Evolutionary conservation across 2,113 vertebrate species (phyloP).

Genomic region (Anoplopoma fimbria): DNA sequence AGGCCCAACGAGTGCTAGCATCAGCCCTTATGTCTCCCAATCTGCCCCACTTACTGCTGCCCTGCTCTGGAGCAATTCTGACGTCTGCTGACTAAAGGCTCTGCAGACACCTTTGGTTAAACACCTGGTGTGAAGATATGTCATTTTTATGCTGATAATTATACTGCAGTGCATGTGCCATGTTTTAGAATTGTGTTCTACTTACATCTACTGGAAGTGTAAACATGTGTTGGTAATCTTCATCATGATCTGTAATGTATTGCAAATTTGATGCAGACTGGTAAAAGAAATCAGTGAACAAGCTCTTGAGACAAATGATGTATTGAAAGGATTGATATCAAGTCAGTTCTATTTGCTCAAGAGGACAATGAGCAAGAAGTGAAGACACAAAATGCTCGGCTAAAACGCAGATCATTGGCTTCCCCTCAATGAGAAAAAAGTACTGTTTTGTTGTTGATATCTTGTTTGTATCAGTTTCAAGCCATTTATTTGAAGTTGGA

Average conservation of each 20-base stretch:
- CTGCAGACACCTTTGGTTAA: slow-evolving; percentile 23
- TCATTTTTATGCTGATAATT: background rate
- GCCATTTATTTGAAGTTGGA: slow-evolving; percentile 24
- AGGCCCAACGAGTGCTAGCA: slow-evolving; percentile 41
- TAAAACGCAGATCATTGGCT: background rate
- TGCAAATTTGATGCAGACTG: background rate
- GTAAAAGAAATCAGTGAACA: background rate
- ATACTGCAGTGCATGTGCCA: no score
- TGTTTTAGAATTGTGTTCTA: background rate
- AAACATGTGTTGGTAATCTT: background rate
- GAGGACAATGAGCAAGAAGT: background rate
- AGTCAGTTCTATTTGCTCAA: background rate
- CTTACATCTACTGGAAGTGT: background rate
- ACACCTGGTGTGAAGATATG: slow-evolving; percentile 17
- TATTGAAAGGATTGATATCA: background rate
- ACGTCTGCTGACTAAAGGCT: slow-evolving; percentile 53
- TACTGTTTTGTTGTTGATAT: slow-evolving; percentile 12
- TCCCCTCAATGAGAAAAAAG: background rate
- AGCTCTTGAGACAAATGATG: background rate
- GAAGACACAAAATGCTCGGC: background rate
- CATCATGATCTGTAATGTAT: background rate
- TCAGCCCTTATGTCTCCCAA: slow-evolving; percentile 60
- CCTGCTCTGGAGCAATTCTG: slow-evolving; percentile 31
- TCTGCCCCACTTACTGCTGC: slow-evolving; percentile 32
- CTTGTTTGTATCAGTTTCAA: slow-evolving; percentile 21